Evolutionary conservation across 1,140 invertebrate species (phyloP).

Genomic region (Tribolium madens): DNA sequence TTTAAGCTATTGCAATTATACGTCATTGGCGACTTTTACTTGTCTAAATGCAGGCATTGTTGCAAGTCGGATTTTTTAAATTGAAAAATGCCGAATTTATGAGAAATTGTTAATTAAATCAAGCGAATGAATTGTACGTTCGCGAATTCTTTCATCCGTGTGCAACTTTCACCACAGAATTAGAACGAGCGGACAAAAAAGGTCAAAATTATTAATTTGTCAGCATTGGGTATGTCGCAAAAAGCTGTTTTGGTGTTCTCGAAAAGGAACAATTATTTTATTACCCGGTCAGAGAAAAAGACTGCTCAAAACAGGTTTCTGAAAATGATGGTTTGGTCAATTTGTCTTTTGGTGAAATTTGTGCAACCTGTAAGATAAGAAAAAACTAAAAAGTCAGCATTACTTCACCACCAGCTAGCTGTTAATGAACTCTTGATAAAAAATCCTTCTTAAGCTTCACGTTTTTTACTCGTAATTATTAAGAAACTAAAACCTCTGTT

Average conservation of each 20-base stretch:
- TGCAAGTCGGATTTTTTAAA: not conserved
- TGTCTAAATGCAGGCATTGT: slow-evolving; percentile 34
- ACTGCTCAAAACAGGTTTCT: too few relatives aligned
- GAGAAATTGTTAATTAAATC: slow-evolving; percentile 18
- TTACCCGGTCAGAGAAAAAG: too few relatives aligned
- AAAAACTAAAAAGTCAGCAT: too few relatives aligned
- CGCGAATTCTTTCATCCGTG: slow-evolving; percentile 14
- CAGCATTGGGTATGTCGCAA: not conserved
- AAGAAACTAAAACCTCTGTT: too few relatives aligned
- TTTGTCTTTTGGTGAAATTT: too few relatives aligned
- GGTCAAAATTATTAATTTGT: slow-evolving; percentile 26
- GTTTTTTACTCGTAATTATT: too few relatives aligned
- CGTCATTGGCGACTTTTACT: slow-evolving; percentile 8
- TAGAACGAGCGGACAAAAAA: slow-evolving; percentile 23
- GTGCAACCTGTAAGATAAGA: too few relatives aligned
- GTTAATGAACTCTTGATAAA: too few relatives aligned
- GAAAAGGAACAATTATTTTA: not conserved
- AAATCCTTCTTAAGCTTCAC: too few relatives aligned
- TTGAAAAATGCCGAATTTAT: not conserved
- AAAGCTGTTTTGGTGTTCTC: not conserved
- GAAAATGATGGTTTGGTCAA: too few relatives aligned
- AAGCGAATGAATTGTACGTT: slow-evolving; percentile 15
- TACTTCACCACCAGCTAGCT: too few relatives aligned
- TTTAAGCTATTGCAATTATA: slow-evolving; percentile 10
- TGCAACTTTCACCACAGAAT: slow-evolving; percentile 11